Conservation (phyloP, 2,797 vertebrate genomes). For the Neopelma chrysocephalum region DNA sequence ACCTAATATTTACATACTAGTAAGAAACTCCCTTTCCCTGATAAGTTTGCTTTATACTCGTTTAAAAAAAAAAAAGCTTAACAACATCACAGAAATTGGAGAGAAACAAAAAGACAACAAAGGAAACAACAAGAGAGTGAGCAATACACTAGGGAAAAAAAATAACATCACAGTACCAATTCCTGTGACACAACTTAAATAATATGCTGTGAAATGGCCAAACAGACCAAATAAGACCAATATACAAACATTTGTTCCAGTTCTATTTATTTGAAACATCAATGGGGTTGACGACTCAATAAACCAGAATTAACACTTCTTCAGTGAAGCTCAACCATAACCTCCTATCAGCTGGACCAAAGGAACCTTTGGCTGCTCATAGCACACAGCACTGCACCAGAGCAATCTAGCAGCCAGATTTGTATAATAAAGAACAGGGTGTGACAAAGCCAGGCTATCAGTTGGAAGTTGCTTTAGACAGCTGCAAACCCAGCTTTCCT, state of each 20-base stretch:
- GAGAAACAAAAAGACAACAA: neutral
- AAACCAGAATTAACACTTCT: neutral
- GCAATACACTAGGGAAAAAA: rapidly evolving
- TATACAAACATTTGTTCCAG: neutral
- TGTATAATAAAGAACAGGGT: neutral
- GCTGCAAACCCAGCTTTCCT: neutral
- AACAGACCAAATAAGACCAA: neutral
- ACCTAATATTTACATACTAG: neutral
- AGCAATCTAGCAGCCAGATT: neutral
- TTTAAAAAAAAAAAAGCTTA: neutral
- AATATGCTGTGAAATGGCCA: neutral
- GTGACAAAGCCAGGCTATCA: neutral
- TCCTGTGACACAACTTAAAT: neutral
- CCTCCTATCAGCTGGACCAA: neutral
- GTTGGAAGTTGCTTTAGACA: neutral
- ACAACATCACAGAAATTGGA: neutral
- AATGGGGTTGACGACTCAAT: neutral
- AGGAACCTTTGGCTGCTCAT: neutral
- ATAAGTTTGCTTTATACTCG: neutral
- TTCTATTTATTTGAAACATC: neutral
- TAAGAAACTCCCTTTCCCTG: neutral
- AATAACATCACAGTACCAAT: neutral
- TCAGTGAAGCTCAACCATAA: neutral
- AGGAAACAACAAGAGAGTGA: neutral
- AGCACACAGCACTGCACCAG: neutral